These are phyloP conservation scores for Caenorhabditis remanei DNA, from an alignment of 1,140 invertebrate genomes.

Conservation along the genomic window DNA sequence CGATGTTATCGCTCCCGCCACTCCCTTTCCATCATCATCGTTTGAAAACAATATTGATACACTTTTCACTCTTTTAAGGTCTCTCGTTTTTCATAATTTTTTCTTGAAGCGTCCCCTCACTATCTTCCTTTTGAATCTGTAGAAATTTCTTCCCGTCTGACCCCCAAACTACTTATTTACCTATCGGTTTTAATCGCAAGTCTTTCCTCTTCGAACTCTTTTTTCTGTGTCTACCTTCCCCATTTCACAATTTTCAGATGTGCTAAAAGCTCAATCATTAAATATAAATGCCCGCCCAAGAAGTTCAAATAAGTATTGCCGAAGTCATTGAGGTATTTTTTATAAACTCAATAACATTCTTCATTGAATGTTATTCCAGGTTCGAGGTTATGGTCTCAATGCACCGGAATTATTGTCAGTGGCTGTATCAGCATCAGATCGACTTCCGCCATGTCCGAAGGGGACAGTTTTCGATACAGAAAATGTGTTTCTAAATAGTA, in stretches of 20 bases:
- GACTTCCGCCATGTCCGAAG: conserved; percentile 57
- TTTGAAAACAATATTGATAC: conserved; percentile 46
- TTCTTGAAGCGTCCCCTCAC: not conserved
- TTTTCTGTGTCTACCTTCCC: conserved; percentile 1
- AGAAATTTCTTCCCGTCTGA: conserved; percentile 13
- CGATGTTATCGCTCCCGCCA: conserved; percentile 48
- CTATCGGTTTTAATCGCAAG: conserved; percentile 46
- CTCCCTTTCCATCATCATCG: conserved; percentile 26
- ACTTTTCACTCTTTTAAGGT: not conserved
- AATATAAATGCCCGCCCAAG: conserved; percentile 28
- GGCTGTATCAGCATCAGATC: conserved; percentile 52
- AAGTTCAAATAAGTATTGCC: conserved; percentile 61
- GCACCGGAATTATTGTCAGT: conserved; percentile 55
- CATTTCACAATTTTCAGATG: conserved; percentile 13
- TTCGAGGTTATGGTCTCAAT: conserved; percentile 56
- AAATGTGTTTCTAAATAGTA: conserved; percentile 56
- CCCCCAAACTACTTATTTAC: conserved; percentile 44
- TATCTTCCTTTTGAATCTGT: conserved; percentile 18
- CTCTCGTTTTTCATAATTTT: not conserved
- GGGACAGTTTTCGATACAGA: conserved; percentile 61
- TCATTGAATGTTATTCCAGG: conserved; percentile 14
- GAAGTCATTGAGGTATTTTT: conserved; percentile 56
- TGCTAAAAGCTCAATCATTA: conserved; percentile 31
- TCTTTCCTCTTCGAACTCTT: conserved; percentile 17
- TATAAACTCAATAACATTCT: not conserved